Base-by-base conservation (phyloP, 2,888 invertebrate species). In the Ephialtes manifestator region DNA sequence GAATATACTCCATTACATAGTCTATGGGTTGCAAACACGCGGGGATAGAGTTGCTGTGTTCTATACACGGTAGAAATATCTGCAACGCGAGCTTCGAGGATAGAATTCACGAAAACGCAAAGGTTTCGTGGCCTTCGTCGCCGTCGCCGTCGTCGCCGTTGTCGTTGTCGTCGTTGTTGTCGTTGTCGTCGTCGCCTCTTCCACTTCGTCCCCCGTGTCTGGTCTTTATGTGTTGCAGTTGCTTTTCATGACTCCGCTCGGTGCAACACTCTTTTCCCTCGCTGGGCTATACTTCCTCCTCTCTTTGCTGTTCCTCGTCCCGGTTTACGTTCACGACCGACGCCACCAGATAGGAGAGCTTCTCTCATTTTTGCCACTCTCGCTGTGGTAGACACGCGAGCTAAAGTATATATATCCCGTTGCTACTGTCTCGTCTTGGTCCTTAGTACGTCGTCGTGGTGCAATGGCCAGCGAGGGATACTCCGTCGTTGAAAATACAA, bases 181-280 rank as follows among this genome's bases (percentile, higher is more conserved):
- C n/a, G 60, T 60, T 5, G 28, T 60, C 67, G 67, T 24, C 55
- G 28, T 43, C 31, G 67, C 55, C 35, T 68, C 20, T 43, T 48
- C 35, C 67, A 35, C 58, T 35, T 46, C 24, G 53, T 39, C 20
- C 51, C 46, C 51, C 39, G 63, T 63, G 75, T 84, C 84, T 71
- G 78, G 74, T 53, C 72, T 86, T 86, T 79, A 86, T 82, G 81
- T 60, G 65, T 76, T 71, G 86, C 84, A 78, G 81, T 84, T 84
- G 81, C 74, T 86, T 86, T 86, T 84, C 86, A 86, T 75, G 86
- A 86, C 79, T 84, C 65, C 67, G 63, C 84, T 55, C 65, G 58
- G 63, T 75, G 74, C 65, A 51, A 67, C 68, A 68, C 48, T 58
- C 67, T 75, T 81, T 75, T 39, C 24, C 31, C 35, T 28, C 55